Percentiles rank a stretch among this genome's conserved stretches.
phyloP scores from a whole-genome alignment of 2,797 vertebrate genomes.

The Siniperca scherzeri region DNA sequence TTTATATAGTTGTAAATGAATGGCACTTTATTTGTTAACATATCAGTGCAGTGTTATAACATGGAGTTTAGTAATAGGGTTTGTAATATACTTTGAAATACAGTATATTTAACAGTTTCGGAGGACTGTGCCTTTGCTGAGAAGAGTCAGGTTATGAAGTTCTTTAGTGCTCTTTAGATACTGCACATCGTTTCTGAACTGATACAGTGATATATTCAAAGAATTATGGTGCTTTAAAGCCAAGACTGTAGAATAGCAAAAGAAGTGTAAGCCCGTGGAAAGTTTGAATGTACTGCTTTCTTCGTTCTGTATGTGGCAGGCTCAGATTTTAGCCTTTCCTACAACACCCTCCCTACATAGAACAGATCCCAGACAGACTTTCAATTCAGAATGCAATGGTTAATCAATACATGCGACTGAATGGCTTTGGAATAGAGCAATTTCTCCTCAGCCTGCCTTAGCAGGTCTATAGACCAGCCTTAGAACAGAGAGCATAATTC shows the following conservation, averaged over 20 bases:
- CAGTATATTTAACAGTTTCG: constrained; percentile 15
- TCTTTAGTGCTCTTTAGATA: constrained; percentile 13
- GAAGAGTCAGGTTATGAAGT: constrained; percentile 39
- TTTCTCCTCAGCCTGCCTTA: constrained; percentile 68
- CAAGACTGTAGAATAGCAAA: constrained; percentile 24
- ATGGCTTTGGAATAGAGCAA: constrained; percentile 80
- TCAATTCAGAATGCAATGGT: constrained; percentile 77
- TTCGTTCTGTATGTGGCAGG: constrained; percentile 22
- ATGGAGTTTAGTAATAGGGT: constrained; percentile 2
- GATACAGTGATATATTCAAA: constrained; percentile 31
- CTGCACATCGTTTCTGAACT: constrained; percentile 6
- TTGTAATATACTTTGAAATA: constrained; percentile 30
- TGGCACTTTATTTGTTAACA: background rate
- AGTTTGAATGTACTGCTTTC: constrained; percentile 51
- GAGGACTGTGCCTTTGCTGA: constrained; percentile 42
- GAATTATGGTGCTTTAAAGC: constrained; percentile 44
- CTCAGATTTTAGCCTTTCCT: constrained; percentile 29
- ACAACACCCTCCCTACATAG: constrained; percentile 32
- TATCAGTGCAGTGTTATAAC: constrained; percentile 7
- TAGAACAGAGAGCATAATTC: constrained; percentile 82
- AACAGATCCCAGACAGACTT: constrained; percentile 66
- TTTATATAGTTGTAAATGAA: constrained; percentile 12
- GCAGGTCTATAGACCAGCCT: constrained; percentile 70
- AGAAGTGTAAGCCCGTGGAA: constrained; percentile 6
- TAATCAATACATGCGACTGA: constrained; percentile 82